These are phyloP conservation scores for Helogale parvula DNA, from an alignment of 2,113 vertebrate species.

Conservation along the genomic window DNA sequence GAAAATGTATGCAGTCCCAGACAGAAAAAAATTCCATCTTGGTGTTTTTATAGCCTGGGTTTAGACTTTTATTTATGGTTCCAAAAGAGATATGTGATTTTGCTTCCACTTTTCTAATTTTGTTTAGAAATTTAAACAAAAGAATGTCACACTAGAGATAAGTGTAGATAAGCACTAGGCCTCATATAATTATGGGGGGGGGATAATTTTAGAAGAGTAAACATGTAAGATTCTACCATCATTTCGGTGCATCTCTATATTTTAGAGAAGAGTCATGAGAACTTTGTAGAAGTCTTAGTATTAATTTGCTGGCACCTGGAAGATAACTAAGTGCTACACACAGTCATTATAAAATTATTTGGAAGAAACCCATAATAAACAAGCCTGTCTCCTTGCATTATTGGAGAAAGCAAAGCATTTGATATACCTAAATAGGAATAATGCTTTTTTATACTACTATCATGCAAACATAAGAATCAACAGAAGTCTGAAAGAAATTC, in stretches of 20 bases:
- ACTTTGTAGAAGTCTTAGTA: neutral
- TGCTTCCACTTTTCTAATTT: conserved; percentile 9
- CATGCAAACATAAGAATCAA: neutral
- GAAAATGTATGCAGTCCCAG: neutral
- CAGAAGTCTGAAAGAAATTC: conserved; percentile 20
- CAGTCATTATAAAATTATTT: neutral
- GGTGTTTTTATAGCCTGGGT: neutral
- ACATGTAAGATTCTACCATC: neutral
- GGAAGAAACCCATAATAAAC: neutral
- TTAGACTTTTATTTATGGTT: neutral
- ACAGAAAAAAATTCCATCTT: neutral
- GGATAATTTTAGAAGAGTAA: neutral
- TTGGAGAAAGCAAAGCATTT: neutral
- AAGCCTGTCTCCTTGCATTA: neutral
- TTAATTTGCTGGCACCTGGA: conserved; percentile 21
- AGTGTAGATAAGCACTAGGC: neutral
- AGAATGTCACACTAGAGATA: neutral
- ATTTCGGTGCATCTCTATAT: neutral
- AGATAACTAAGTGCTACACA: neutral
- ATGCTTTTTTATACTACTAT: neutral
- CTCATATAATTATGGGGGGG: neutral
- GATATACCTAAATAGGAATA: neutral
- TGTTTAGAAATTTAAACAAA: conserved; percentile 7
- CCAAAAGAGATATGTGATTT: neutral
- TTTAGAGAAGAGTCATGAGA: neutral